Conservation (phyloP, 2,888 invertebrate genomes). For the Antheraea yamamai region DNA sequence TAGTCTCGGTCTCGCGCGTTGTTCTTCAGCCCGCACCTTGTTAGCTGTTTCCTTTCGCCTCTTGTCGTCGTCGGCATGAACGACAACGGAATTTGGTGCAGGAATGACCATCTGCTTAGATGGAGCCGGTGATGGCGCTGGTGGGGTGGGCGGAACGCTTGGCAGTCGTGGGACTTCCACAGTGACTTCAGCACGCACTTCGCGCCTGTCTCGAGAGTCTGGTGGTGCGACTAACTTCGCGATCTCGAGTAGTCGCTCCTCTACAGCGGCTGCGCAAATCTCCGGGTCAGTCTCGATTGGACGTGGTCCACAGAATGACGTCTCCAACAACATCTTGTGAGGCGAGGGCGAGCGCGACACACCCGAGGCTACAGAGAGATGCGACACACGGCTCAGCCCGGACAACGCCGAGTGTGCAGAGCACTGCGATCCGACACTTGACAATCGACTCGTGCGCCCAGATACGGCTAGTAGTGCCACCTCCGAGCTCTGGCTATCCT, state of each 20-base stretch:
- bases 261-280: slow-evolving; percentile 72
- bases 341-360: slow-evolving; percentile 91
- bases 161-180: slow-evolving; percentile 47
- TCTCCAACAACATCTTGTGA: slow-evolving; percentile 94
- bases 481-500: slow-evolving; percentile 89
- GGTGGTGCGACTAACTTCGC: slow-evolving; percentile 47
- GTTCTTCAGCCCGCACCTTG: slow-evolving; percentile 56
- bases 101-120: slow-evolving; percentile 24
- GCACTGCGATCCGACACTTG: slow-evolving; percentile 90
- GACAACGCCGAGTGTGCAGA: slow-evolving; percentile 81
- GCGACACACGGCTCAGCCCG: slow-evolving; percentile 60
- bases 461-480: slow-evolving; percentile 88
- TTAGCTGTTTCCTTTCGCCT: slow-evolving; percentile 58
- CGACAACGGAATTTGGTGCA: slow-evolving; percentile 19
- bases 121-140: slow-evolving; percentile 29
- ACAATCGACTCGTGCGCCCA: slow-evolving; percentile 88
- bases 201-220: slow-evolving; percentile 61
- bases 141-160: slow-evolving; percentile 23
- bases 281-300: slow-evolving; percentile 83
- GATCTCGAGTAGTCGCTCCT: slow-evolving; percentile 70
- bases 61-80: slow-evolving; percentile 51
- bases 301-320: slow-evolving; percentile 94
- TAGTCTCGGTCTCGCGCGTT: slow-evolving; percentile 56
- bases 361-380: slow-evolving; percentile 75
- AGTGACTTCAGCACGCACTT: slow-evolving; percentile 66